These are phyloP conservation scores for Hiodon tergisus DNA, from an alignment of 2,113 vertebrate genomes.

Conservation along the genomic window DNA sequence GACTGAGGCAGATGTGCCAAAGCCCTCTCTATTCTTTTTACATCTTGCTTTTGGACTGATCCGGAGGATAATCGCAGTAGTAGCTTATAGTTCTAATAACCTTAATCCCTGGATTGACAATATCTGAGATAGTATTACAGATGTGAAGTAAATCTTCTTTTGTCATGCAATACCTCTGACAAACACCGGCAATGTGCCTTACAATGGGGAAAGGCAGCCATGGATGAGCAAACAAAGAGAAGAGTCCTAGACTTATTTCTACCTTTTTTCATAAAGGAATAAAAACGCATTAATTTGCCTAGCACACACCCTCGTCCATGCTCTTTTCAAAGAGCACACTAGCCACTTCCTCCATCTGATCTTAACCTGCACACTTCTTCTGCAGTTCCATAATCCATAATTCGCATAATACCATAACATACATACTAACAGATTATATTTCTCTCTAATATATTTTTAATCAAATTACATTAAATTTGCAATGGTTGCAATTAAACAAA, in stretches of 20 bases:
- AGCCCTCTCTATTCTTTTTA: slow-evolving; percentile 44
- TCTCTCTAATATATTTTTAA: too few relatives aligned
- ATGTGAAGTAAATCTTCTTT: slow-evolving; percentile 45
- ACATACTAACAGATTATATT: too few relatives aligned
- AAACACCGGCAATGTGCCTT: slow-evolving; percentile 23
- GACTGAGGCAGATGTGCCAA: slow-evolving; percentile 48
- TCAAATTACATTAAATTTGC: too few relatives aligned
- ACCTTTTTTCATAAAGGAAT: too few relatives aligned
- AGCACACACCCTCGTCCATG: too few relatives aligned
- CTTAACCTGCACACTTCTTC: too few relatives aligned
- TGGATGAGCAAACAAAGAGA: slow-evolving; percentile 11
- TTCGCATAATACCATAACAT: too few relatives aligned
- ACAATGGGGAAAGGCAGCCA: slow-evolving; percentile 32
- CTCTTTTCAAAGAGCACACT: too few relatives aligned
- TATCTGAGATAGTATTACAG: slow-evolving; percentile 51
- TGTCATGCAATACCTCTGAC: slow-evolving; percentile 27
- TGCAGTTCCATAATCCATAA: too few relatives aligned
- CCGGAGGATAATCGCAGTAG: slow-evolving; percentile 53
- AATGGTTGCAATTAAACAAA: too few relatives aligned
- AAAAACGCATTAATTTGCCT: too few relatives aligned
- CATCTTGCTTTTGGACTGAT: slow-evolving; percentile 50
- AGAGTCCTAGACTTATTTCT: not conserved
- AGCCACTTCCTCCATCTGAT: too few relatives aligned
- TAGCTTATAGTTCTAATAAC: slow-evolving; percentile 59
- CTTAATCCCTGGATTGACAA: slow-evolving; percentile 59